A percentile compares a stretch with the other conserved stretches of the same genome.
These are phyloP conservation scores for Drosophila siamana DNA, from an alignment of 2,888 invertebrate species.

Conservation along the genomic window DNA sequence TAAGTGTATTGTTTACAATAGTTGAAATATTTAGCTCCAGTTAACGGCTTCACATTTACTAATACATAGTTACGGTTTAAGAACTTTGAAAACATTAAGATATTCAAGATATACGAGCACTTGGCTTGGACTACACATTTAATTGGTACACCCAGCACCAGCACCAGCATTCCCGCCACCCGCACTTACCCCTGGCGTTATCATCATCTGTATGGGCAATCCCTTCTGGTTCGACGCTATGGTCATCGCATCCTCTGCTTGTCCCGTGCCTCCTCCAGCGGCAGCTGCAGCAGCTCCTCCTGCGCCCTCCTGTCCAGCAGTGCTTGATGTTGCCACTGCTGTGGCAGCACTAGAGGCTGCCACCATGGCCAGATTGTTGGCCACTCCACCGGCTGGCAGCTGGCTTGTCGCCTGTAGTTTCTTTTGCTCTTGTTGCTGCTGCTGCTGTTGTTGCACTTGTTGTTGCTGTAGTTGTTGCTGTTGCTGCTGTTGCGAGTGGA, in stretches of 20 bases:
- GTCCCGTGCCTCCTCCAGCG: conserved; percentile 35
- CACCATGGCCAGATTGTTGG: conserved; percentile 71
- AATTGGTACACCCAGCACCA: conserved; percentile 17
- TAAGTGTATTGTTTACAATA: conserved; percentile 52
- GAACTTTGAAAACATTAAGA: conserved; percentile 80
- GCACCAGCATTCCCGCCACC: conserved; percentile 21
- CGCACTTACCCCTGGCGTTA: conserved; percentile 85
- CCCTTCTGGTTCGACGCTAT: conserved; percentile 64
- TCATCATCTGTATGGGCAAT: conserved; percentile 85
- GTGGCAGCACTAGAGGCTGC: conserved; percentile 71
- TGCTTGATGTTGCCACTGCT: conserved; percentile 67
- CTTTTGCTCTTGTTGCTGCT: conserved; percentile 10
- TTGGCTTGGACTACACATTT: conserved; percentile 47
- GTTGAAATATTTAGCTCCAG: conserved; percentile 69
- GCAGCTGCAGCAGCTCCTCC: conserved; percentile 7
- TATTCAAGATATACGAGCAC: conserved; percentile 73
- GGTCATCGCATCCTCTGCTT: conserved; percentile 64
- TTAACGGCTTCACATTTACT: conserved; percentile 80
- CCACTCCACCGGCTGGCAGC: conserved; percentile 45
- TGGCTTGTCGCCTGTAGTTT: conserved; percentile 25
- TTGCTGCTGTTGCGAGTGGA: conserved; percentile 67
- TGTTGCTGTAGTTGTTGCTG: conserved; percentile 61
- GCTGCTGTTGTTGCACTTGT: conserved; percentile 58
- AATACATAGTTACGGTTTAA: conserved; percentile 74
- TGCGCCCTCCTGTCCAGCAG: conserved; percentile 35